These are phyloP conservation scores for Potamilus streckersoni DNA, from an alignment of 1,140 invertebrate species.

Conservation along the genomic window DNA sequence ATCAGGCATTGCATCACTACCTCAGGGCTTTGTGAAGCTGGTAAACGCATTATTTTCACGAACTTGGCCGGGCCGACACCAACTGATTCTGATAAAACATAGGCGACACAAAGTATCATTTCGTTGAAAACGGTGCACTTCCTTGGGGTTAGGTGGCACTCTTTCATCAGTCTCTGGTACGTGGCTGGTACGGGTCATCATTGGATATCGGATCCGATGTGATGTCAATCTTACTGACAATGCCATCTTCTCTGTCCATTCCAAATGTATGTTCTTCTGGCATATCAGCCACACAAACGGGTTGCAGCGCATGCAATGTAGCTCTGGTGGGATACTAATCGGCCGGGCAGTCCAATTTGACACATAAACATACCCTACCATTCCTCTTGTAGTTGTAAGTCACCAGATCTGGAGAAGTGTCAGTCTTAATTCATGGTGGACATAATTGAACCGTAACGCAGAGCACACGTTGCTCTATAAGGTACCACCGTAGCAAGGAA, in stretches of 20 bases:
- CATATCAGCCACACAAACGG: no score
- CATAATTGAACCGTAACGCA: neutral
- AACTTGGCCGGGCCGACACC: neutral
- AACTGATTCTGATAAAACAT: no score
- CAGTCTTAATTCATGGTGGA: neutral
- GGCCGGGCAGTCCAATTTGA: neutral
- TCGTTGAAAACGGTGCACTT: no score
- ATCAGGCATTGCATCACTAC: neutral
- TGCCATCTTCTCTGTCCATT: neutral
- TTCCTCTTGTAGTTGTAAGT: neutral
- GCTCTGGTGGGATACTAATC: neutral
- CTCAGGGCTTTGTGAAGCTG: no score
- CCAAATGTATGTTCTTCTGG: no score
- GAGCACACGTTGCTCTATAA: neutral
- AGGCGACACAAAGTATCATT: no score
- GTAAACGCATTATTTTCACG: no score
- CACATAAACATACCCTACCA: neutral
- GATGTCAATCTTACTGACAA: conserved; percentile 6
- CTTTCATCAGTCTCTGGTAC: no score
- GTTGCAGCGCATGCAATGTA: no score
- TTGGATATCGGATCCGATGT: neutral
- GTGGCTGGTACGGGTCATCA: no score
- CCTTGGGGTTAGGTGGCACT: no score
- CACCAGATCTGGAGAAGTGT: conserved; percentile 5
- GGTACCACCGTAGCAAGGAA: conserved; percentile 2